These are phyloP conservation scores for Cyanoliseus patagonus DNA, from an alignment of 2,113 vertebrate species.

Conservation along the genomic window DNA sequence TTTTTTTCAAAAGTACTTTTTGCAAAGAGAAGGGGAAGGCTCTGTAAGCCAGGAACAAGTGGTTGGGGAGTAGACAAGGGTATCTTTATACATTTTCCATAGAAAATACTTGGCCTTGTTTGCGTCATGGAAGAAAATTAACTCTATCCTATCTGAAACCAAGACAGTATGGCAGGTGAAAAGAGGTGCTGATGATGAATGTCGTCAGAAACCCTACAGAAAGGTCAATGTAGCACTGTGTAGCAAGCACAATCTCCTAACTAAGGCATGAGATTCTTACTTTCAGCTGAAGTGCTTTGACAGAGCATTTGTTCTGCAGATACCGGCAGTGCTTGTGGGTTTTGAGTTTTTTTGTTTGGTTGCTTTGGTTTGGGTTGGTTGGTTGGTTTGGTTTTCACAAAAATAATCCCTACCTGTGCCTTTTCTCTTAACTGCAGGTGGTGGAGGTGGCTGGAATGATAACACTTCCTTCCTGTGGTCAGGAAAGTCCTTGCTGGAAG, in stretches of 20 bases:
- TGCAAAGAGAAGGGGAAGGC: neutral
- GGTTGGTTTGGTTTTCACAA: neutral
- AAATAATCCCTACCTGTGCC: neutral
- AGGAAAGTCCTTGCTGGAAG: conserved; percentile 90
- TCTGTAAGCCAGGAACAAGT: neutral
- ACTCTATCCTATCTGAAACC: neutral
- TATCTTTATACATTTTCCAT: neutral
- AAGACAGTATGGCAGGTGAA: neutral
- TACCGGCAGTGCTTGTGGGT: neutral
- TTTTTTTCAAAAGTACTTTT: neutral
- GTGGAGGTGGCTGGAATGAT: conserved; percentile 97
- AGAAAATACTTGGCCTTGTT: neutral
- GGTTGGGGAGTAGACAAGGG: neutral
- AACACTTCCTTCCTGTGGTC: conserved; percentile 85
- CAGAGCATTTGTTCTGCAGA: neutral
- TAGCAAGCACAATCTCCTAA: neutral
- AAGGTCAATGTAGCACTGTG: neutral
- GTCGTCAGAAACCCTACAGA: neutral
- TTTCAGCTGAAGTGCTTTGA: neutral
- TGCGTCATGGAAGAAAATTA: neutral
- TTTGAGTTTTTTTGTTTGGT: neutral
- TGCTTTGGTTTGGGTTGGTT: neutral
- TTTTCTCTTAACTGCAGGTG: conserved; percentile 81
- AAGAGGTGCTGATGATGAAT: neutral
- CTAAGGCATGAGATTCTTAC: neutral